Conservation (phyloP, 2,797 vertebrate species). For the Melanotaenia maccullochi region DNA sequence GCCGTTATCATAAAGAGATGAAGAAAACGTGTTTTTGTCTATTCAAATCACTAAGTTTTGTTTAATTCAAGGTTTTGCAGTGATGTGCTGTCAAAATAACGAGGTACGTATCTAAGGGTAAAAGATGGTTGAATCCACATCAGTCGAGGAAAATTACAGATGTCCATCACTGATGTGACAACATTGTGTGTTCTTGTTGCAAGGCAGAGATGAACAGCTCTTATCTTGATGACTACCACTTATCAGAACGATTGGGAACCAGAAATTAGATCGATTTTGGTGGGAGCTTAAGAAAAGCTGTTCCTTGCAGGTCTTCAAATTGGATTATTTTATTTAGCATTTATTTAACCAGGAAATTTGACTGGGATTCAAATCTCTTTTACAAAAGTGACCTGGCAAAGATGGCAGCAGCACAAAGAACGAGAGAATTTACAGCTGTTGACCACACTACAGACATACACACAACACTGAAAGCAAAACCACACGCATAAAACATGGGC, state of each 20-base stretch:
- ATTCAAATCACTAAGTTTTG: constrained; percentile 1
- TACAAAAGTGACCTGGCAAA: too few species aligned
- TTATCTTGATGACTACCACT: neutral
- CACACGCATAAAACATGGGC: too few species aligned
- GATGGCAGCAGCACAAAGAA: too few species aligned
- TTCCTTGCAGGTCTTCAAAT: too few species aligned
- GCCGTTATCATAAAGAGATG: neutral
- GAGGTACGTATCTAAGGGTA: neutral
- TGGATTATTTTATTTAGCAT: too few species aligned
- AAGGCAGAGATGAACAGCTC: neutral
- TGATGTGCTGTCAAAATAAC: constrained; percentile 6
- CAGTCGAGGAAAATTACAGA: constrained; percentile 9
- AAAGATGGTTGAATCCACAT: neutral
- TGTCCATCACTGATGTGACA: neutral
- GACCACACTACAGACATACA: too few species aligned
- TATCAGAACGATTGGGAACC: too few species aligned
- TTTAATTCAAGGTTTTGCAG: constrained; percentile 4
- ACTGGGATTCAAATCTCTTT: too few species aligned
- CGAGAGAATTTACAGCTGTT: too few species aligned
- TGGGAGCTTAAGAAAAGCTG: neutral
- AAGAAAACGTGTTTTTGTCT: constrained; percentile 7
- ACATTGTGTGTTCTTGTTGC: neutral
- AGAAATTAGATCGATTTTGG: neutral
- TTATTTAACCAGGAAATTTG: too few species aligned
- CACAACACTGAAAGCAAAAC: too few species aligned